These are phyloP conservation scores for Rissa tridactyla DNA, from an alignment of 2,113 vertebrate genomes.

Conservation along the genomic window DNA sequence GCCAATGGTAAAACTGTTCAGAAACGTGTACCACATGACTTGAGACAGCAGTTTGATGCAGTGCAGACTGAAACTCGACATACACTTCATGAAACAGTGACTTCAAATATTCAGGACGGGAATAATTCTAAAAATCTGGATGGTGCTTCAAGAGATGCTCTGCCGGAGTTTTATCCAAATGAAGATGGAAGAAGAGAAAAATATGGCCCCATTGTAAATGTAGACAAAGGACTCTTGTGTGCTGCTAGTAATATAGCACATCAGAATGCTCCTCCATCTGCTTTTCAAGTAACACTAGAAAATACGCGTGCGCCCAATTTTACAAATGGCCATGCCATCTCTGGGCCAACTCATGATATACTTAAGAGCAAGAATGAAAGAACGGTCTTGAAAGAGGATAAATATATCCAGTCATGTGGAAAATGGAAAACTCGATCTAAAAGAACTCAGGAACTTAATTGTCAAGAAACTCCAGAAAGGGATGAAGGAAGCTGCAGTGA, in stretches of 20 bases:
- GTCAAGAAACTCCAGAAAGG: constrained; percentile 77
- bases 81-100: neutral
- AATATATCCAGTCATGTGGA: neutral
- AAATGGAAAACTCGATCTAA: neutral
- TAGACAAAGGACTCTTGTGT: neutral
- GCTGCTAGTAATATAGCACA: neutral
- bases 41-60: constrained; percentile 46
- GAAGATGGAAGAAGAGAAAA: constrained; percentile 8
- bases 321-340: neutral
- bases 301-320: neutral
- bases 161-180: neutral
- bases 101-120: neutral
- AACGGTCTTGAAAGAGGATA: neutral
- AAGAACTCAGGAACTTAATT: neutral
- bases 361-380: neutral
- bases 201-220: neutral
- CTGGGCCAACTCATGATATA: neutral
- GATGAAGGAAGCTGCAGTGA: constrained; percentile 68
- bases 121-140: neutral
- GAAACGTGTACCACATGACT: constrained; percentile 23
- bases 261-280: neutral
- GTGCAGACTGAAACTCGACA: neutral
- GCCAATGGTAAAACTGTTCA: neutral
- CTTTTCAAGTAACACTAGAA: neutral
- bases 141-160: neutral